phyloP scores from a whole-genome alignment of 2,888 invertebrate genomes.

The Allacma fusca region DNA sequence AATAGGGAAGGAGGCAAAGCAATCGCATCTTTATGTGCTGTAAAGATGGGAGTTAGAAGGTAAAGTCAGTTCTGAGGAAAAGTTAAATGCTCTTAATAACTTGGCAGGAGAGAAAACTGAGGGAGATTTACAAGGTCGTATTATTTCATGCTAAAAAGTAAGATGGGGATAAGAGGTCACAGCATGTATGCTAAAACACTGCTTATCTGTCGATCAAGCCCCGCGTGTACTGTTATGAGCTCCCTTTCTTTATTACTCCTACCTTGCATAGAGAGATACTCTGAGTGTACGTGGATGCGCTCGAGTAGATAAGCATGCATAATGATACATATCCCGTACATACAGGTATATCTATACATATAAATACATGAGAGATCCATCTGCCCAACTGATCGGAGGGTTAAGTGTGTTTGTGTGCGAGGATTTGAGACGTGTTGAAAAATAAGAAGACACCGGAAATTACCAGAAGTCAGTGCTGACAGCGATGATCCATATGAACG shows the following conservation, averaged over 20 bases:
- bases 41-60: neutral
- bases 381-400: neutral
- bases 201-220: no score
- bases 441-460: constrained; percentile 6
- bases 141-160: neutral
- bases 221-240: no score
- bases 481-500: constrained; percentile 77
- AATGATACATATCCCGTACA: no score
- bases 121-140: neutral
- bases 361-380: no score
- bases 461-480: constrained; percentile 79
- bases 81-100: neutral
- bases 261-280: no score
- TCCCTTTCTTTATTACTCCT: no score
- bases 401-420: neutral
- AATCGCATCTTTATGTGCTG: neutral
- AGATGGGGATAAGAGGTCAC: neutral
- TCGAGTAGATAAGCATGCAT: no score
- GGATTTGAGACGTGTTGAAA: neutral
- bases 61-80: neutral
- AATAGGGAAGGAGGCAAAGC: neutral
- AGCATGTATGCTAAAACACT: no score
- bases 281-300: no score
- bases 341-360: no score
- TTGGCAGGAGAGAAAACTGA: neutral